A percentile compares a stretch with the other conserved stretches of the same genome.
phyloP scores from a whole-genome alignment of 2,888 invertebrate genomes.

The Morpho achilles region DNA sequence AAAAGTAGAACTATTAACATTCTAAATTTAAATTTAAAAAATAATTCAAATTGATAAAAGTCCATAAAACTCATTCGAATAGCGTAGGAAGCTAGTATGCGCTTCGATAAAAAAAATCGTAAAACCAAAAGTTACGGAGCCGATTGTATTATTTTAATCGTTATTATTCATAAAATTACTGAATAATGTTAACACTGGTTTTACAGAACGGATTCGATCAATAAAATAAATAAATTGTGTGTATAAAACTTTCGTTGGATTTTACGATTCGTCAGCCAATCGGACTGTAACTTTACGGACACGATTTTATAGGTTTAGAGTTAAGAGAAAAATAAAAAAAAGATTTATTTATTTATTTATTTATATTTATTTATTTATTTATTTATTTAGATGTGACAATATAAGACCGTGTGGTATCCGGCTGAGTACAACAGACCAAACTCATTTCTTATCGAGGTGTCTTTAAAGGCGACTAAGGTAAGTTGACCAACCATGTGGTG shows the following conservation, averaged over 20 bases:
- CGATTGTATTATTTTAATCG: not conserved
- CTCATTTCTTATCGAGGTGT: no score
- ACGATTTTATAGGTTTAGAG: not conserved
- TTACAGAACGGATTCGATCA: conserved; percentile 6
- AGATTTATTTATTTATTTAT: no score
- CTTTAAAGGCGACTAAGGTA: no score
- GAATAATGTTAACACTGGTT: conserved; percentile 13
- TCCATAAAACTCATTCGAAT: not conserved
- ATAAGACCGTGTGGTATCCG: no score
- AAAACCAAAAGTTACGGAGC: not conserved
- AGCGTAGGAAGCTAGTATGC: not conserved
- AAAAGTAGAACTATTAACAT: no score
- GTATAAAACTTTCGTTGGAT: conserved; percentile 11
- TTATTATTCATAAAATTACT: conserved; percentile 9
- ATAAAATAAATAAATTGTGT: conserved; percentile 12
- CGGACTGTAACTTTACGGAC: not conserved
- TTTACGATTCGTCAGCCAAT: conserved; percentile 12
- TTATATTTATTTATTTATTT: no score
- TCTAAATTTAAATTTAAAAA: no score
- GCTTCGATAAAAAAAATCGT: not conserved
- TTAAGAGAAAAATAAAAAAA: no score
- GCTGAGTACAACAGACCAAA: no score
- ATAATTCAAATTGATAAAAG: not conserved
- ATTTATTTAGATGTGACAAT: no score
- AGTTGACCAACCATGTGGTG: no score